These are phyloP conservation scores for Helobdella robusta DNA, from an alignment of 2,888 invertebrate genomes.

Conservation along the genomic window DNA sequence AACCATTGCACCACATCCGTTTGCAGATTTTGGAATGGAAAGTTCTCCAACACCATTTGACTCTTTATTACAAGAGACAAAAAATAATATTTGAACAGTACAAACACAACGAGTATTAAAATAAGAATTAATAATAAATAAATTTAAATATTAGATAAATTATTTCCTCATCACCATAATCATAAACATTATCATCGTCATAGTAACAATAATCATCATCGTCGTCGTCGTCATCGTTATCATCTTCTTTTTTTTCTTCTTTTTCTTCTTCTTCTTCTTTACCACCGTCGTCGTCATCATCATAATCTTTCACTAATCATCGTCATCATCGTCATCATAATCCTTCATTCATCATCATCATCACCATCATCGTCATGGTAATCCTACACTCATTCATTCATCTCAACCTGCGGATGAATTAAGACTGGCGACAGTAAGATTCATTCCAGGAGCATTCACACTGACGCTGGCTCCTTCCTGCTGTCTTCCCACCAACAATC, in stretches of 20 bases:
- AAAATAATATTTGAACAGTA: neutral
- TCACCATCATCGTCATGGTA: neutral
- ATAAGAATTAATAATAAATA: no score
- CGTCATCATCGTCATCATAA: neutral
- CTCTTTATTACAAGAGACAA: no score
- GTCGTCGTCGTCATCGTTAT: no score
- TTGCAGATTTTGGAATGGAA: slow-evolving; percentile 20
- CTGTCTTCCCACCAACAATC: slow-evolving; percentile 37
- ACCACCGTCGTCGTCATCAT: neutral
- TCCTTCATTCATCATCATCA: neutral
- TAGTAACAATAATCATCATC: no score
- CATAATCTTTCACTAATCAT: no score
- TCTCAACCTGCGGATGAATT: slow-evolving; percentile 16
- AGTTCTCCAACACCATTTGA: no score
- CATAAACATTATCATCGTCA: no score
- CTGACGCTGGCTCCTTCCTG: slow-evolving; percentile 36
- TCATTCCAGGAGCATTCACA: slow-evolving; percentile 34
- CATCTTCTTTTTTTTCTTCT: no score
- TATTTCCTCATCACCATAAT: no score
- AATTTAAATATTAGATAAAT: no score
- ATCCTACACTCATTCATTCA: neutral
- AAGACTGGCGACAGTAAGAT: slow-evolving; percentile 31
- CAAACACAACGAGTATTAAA: neutral
- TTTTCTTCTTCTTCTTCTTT: neutral
- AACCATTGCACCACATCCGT: slow-evolving; percentile 26